Conservation (phyloP, 1,140 invertebrate species). For the Hyles euphorbiae region DNA sequence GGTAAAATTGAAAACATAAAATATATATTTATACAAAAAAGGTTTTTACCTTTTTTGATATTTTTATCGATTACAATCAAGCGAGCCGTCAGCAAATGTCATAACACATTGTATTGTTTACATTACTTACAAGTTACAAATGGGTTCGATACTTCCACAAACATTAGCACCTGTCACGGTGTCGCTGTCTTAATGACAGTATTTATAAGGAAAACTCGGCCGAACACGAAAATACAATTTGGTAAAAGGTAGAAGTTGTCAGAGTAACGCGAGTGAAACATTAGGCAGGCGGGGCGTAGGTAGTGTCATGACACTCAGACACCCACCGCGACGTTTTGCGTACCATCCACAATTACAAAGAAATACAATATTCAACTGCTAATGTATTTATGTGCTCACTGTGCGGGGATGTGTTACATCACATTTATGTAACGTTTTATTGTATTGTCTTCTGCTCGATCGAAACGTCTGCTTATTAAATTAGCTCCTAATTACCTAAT, state of each 20-base stretch:
- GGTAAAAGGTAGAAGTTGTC: constrained; percentile 68
- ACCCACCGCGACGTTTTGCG: constrained; percentile 24
- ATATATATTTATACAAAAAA: not conserved
- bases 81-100: constrained; percentile 24
- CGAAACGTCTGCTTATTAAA: too few species aligned
- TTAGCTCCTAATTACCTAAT: too few species aligned
- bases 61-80: constrained; percentile 22
- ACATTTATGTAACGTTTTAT: too few species aligned
- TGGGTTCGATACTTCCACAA: constrained; percentile 56
- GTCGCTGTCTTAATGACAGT: constrained; percentile 71
- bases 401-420: too few species aligned
- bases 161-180: constrained; percentile 70
- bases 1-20: not conserved
- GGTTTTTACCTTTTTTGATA: too few species aligned
- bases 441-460: too few species aligned
- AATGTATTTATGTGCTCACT: constrained; percentile 10
- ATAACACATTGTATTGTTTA: constrained; percentile 48
- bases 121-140: constrained; percentile 60
- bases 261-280: constrained; percentile 68
- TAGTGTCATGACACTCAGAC: constrained; percentile 27
- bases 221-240: constrained; percentile 74
- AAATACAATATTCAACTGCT: constrained; percentile 38
- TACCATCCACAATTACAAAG: constrained; percentile 43
- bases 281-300: constrained; percentile 46
- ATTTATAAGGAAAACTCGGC: constrained; percentile 73